These are phyloP conservation scores for Stictocephala bisonia DNA, from an alignment of 2,888 invertebrate genomes.

Conservation along the genomic window DNA sequence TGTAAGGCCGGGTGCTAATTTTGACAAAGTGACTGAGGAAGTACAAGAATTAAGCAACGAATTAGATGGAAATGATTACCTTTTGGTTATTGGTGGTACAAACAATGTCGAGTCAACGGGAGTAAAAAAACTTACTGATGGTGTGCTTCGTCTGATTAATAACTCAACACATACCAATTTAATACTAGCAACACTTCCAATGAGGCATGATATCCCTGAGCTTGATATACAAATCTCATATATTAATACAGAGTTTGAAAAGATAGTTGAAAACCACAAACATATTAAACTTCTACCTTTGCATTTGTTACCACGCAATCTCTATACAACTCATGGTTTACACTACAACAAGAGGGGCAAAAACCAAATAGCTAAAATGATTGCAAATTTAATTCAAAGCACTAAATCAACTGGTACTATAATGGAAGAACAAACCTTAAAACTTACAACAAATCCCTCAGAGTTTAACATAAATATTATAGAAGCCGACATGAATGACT, in stretches of 20 bases:
- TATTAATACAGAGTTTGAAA: slow-evolving; percentile 1
- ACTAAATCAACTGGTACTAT: too few relatives aligned
- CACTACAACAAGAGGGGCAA: slow-evolving; percentile 1
- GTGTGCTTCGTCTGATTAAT: neutral
- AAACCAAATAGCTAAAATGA: neutral
- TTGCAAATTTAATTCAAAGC: too few relatives aligned
- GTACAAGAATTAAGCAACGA: neutral
- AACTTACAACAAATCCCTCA: too few relatives aligned
- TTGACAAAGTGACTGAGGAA: neutral
- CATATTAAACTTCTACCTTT: neutral
- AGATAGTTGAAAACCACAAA: neutral
- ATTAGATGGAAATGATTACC: neutral
- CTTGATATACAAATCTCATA: neutral
- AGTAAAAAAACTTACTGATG: neutral
- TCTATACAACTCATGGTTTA: slow-evolving; percentile 3
- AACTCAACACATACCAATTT: neutral
- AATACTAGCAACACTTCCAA: neutral
- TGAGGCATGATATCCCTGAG: neutral
- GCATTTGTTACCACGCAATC: neutral
- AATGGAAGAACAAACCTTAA: too few relatives aligned
- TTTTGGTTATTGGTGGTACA: neutral
- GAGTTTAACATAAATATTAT: too few relatives aligned
- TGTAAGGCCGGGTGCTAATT: neutral
- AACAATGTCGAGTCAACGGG: slow-evolving; percentile 7
- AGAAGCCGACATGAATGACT: too few relatives aligned